phyloP scores from a whole-genome alignment of 2,888 invertebrate genomes.

The Heterodera filipjevi region DNA sequence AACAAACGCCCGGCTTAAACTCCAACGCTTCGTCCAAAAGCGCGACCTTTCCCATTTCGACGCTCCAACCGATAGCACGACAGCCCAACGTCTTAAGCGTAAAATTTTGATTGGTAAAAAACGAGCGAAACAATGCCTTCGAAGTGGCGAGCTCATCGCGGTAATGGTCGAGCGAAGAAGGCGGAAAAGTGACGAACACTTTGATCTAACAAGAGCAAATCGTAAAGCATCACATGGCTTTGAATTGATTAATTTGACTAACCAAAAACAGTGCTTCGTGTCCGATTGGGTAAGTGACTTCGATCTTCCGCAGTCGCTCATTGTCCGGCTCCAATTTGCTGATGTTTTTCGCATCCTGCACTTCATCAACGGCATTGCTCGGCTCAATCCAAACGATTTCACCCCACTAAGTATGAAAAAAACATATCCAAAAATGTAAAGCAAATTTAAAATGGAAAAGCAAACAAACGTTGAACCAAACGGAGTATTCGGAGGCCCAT shows the following conservation, averaged over 20 bases:
- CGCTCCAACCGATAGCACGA: conserved; percentile 7
- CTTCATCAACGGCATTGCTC: not conserved
- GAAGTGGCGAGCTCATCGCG: not conserved
- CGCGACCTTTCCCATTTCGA: not conserved
- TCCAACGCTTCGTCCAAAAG: not conserved
- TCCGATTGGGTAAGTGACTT: conserved; percentile 2
- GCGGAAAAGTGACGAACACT: not conserved
- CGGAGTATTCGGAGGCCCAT: not conserved
- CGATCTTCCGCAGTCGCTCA: not conserved
- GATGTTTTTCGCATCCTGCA: not conserved
- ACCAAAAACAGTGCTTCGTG: not conserved
- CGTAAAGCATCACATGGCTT: not conserved
- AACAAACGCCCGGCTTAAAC: not conserved
- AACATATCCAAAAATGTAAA: not conserved
- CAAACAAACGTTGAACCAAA: not conserved
- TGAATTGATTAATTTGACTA: not conserved
- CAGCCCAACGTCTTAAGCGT: not conserved
- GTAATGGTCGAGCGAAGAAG: not conserved
- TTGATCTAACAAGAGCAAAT: not conserved
- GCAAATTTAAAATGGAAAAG: too few relatives aligned
- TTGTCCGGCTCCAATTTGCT: conserved; percentile 3
- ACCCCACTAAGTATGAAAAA: not conserved
- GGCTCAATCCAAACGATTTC: conserved; percentile 3
- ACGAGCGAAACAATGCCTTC: not conserved
- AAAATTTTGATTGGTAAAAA: not conserved